Conservation (phyloP, 2,888 invertebrate genomes). For the Homarus gammarus region DNA sequence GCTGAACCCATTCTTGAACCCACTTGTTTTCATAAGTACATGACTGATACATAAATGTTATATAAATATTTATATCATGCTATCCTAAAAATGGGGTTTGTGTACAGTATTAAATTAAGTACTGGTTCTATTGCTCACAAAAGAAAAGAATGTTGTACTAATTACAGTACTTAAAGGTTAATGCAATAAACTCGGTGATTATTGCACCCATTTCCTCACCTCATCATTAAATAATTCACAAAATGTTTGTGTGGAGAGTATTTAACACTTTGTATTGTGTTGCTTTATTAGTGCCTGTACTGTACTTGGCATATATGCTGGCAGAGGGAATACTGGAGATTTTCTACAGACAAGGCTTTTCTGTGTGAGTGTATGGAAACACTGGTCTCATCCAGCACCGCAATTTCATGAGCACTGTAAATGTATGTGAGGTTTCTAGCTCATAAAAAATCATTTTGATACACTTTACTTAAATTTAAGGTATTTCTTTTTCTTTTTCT, state of each 20-base stretch:
- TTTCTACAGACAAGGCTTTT: too few relatives aligned
- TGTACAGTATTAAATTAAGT: neutral
- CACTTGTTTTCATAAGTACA: neutral
- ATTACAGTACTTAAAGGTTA: too few relatives aligned
- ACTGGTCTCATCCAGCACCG: neutral
- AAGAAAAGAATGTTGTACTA: too few relatives aligned
- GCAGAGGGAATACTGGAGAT: neutral
- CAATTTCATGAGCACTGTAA: neutral
- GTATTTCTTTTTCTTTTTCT: too few relatives aligned
- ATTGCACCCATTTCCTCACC: neutral
- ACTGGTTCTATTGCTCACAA: neutral
- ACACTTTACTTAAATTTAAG: too few relatives aligned
- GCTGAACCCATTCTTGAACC: conserved; percentile 8
- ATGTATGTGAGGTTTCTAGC: neutral
- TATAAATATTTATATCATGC: neutral
- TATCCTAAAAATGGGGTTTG: neutral
- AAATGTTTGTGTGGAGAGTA: neutral
- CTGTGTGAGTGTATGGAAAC: neutral
- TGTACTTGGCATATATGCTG: neutral
- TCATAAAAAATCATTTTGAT: too few relatives aligned
- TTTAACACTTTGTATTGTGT: neutral
- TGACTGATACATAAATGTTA: neutral
- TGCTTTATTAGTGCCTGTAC: neutral
- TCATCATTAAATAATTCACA: neutral
- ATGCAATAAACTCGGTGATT: too few relatives aligned